Evolutionary conservation across 1,140 invertebrate species (phyloP).

Genomic region (Ganaspis sp.): DNA sequence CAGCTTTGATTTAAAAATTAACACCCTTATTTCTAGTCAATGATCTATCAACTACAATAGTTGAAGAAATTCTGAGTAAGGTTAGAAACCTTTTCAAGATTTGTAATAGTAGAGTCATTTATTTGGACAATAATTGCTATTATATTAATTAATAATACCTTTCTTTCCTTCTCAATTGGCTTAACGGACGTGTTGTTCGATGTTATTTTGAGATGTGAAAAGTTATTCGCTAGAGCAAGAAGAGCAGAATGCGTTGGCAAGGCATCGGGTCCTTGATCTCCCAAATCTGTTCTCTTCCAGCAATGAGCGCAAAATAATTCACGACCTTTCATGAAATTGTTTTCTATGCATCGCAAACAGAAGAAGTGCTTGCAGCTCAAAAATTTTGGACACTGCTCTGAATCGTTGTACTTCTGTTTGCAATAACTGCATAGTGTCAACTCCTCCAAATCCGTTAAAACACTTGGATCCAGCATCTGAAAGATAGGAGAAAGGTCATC

Average conservation of each 20-base stretch:
- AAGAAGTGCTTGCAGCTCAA: conserved; percentile 86
- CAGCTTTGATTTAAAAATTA: conserved; percentile 22
- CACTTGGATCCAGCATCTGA: conserved; percentile 76
- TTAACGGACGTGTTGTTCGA: conserved; percentile 71
- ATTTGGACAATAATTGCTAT: no score
- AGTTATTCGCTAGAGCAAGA: conserved; percentile 79
- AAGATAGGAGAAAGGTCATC: conserved; percentile 40
- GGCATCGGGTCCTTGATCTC: conserved; percentile 79
- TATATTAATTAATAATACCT: conserved; percentile 64
- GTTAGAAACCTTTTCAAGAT: background rate
- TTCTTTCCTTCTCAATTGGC: conserved; percentile 75
- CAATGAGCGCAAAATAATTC: conserved; percentile 83
- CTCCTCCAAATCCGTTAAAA: conserved; percentile 82
- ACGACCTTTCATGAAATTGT: conserved; percentile 79
- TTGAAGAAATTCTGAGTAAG: background rate
- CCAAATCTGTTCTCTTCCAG: conserved; percentile 81
- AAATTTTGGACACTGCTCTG: conserved; percentile 83
- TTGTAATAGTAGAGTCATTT: no score
- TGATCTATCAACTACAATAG: background rate
- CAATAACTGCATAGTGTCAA: conserved; percentile 83
- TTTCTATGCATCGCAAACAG: conserved; percentile 84
- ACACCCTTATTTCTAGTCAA: conserved; percentile 6
- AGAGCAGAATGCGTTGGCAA: conserved; percentile 82
- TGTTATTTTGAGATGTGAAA: conserved; percentile 77
- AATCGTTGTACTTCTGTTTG: conserved; percentile 83